Evolutionary conservation across 2,888 invertebrate species (phyloP), one percentile per base, ranked within the genome.

Genomic region (Sminthurinus aureus): DNA sequence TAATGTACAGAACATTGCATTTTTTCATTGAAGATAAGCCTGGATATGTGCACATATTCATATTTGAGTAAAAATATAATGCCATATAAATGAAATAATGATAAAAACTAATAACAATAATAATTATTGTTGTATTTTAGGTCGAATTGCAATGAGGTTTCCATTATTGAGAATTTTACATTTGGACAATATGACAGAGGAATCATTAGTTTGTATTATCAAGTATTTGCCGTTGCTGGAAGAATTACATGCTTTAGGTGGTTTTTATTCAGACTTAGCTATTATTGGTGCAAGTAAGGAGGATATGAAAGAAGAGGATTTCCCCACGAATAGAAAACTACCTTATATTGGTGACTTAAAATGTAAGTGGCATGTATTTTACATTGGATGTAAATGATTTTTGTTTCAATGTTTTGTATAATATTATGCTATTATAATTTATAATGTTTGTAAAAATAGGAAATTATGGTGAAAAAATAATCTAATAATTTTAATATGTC

Each of bases 171-270:
- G 66, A 12, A 64, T 66, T 13, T 66, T 78, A 12, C 64, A 69
- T 22, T 67, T 79, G 79, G 79, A 79, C 22, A 79, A 79, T 71
- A 79, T 79, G 79, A 79, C 79, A 13, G 79, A 66, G 13, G 79
- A 79, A 4, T 79, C 79, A 18, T 69, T 79, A 69, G 51, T 69
- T 12, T 79, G 79, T 51, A 67, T 79, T 18, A 79, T 79, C 51
- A 79, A 79, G 50, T 79, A 79, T 22, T n/a, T 79, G 13, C 79
- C 79, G 2, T 13, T 78, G 15, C 38, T 78, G 0, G 66, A 78
- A 26, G 58, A 78, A 66, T 26, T 78, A 6, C 64, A 67, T 69
- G 79, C 79, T 12, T 18, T 79, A 2, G 79, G 79, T 11, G 79
- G 79, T 11, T 79, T 79, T 69, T 79, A 79, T 38, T 66, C 64